These are phyloP conservation scores for Dicaeum eximium DNA, from an alignment of 2,113 vertebrate species.

Conservation along the genomic window DNA sequence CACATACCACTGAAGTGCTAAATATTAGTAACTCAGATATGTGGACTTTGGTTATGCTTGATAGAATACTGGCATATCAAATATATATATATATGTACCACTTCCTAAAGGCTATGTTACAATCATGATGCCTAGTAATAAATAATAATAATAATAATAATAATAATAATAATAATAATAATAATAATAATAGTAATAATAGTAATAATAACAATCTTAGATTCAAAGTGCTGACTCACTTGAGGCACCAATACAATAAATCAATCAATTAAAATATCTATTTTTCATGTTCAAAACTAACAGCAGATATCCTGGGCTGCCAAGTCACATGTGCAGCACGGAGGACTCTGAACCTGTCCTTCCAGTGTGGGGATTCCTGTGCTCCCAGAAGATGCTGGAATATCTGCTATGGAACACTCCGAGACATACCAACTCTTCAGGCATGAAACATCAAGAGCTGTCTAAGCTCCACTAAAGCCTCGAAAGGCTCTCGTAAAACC, in stretches of 20 bases:
- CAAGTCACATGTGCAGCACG: rapidly evolving
- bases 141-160: conserved; percentile 12
- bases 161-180: conserved; percentile 19
- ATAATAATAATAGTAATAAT: conserved; percentile 17
- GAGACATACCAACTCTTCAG: not conserved
- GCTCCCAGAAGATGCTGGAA: not conserved
- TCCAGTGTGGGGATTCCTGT: not conserved
- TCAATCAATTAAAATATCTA: not conserved
- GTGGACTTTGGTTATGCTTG: conserved; percentile 62
- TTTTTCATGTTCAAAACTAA: not conserved
- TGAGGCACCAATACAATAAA: conserved; percentile 50
- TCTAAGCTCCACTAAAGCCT: not conserved
- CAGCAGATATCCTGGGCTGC: not conserved
- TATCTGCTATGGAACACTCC: rapidly evolving
- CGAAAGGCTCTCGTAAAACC: not conserved
- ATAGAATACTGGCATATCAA: conserved; percentile 55
- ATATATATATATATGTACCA: conserved; percentile 14
- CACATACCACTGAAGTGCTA: conserved; percentile 54
- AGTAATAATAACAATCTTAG: conserved; percentile 12
- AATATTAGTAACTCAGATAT: conserved; percentile 49
- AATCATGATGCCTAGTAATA: conserved; percentile 59
- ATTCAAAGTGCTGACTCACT: conserved; percentile 57
- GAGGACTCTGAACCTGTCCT: not conserved
- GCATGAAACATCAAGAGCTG: not conserved
- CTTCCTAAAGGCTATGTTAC: conserved; percentile 63